Base-by-base conservation (phyloP, 2,113 vertebrate species). In the Hypocryptadius cinnamomeus region DNA sequence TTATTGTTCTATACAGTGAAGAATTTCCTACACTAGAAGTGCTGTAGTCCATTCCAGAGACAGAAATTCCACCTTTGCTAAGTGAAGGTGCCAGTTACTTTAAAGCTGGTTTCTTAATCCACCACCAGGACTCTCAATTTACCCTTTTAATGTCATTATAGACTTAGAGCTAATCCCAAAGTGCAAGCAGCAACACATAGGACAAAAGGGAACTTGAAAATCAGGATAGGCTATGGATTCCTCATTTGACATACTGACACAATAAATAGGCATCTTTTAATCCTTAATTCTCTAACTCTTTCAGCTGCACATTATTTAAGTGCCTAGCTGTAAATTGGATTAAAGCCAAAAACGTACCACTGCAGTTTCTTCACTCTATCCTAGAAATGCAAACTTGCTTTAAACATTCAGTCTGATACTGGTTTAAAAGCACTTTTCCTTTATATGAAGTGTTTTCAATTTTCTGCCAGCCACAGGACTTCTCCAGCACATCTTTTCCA, bases 101-200 rank as follows among this genome's bases (percentile, higher is more conserved):
- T 85, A 86, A 85, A 94, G 42, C 64, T 80, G 24, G 37, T 83
- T 51, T 84, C 73, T 71, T 92, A 96, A 93, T 85, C 82, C 92
- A 95, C 61, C 69, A 77, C 47, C 63, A 91, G 39, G 60, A 94
- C 68, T 73, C 79, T 71, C 79, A 80, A 71, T 92, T 94, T 84
- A 94, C 27, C 76, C 85, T 90, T 86, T 91, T 95, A 96, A 95
- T 93, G 44, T 85, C 57, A 91, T 96, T 94, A 96, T 8, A 88
- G 85, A 93, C 18, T 95, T 92, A 80, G 22, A 86, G 51, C 40
- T 96, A 96, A 96, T 94, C 85, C 76, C 51, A 60, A 70, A 96
- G 64, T 54, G 27, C 71, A 95, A 90, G 76, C 44, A 90, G 76
- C 42, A 94, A 90, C 37, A 53, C 48, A 80, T 0, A 31, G 76